These are phyloP conservation scores for Cyprinodon brontotheroides DNA, from an alignment of 2,113 vertebrate genomes.

Conservation along the genomic window DNA sequence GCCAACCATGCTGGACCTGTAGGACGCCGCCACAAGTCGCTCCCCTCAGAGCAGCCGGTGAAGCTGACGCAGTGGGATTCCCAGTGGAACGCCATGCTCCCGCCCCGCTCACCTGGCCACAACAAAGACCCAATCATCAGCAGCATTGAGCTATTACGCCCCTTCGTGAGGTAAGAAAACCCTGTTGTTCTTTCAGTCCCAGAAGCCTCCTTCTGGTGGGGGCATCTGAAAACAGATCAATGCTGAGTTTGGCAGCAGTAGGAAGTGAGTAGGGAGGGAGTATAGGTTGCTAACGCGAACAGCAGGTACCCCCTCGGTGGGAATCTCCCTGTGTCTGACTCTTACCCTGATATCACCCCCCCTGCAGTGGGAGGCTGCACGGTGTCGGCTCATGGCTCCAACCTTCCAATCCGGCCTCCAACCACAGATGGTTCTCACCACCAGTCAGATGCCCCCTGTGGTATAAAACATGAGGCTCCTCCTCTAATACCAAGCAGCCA, in stretches of 20 bases:
- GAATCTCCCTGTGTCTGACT: conserved; percentile 41
- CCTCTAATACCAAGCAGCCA: background rate
- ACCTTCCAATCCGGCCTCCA: conserved; percentile 90
- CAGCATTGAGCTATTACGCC: conserved; percentile 89
- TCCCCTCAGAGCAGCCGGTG: conserved; percentile 78
- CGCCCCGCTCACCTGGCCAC: conserved; percentile 84
- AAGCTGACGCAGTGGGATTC: conserved; percentile 87
- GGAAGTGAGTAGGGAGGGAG: conserved; percentile 59
- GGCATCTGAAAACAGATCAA: conserved; percentile 32
- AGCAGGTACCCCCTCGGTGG: conserved; percentile 62
- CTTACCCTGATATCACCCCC: conserved; percentile 40
- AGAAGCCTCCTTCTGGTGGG: background rate
- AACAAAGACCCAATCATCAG: conserved; percentile 88
- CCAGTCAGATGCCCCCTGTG: conserved; percentile 87
- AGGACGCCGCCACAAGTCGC: conserved; percentile 84
- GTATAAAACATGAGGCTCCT: conserved; percentile 76
- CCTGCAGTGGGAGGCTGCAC: conserved; percentile 92
- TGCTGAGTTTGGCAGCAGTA: conserved; percentile 36
- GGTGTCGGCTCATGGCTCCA: conserved; percentile 89
- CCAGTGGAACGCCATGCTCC: conserved; percentile 76
- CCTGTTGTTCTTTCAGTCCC: background rate
- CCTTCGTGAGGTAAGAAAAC: conserved; percentile 89
- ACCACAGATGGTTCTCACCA: conserved; percentile 91
- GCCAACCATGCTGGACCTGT: conserved; percentile 81
- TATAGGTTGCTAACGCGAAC: conserved; percentile 61